Evolutionary conservation across 2,888 invertebrate species (phyloP), one percentile per base, ranked within the genome.

Genomic region (Amphipoea oculea): DNA sequence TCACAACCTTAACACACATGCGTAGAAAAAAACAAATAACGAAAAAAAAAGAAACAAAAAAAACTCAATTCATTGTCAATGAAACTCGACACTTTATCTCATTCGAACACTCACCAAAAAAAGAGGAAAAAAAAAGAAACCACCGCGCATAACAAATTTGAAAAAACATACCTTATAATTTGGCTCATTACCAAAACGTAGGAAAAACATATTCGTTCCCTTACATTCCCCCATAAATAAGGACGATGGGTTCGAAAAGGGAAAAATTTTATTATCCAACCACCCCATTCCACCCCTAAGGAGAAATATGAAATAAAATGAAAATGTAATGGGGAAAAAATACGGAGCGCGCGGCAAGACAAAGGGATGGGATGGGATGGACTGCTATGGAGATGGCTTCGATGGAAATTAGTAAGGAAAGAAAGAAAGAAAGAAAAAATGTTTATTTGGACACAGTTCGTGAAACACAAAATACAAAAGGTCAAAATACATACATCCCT

Each of bases 221-320:
- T 95, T 95, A 95, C 94, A 94, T 93, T 92, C 86, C 92, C 94
- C 94, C 94, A 96, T 97, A 97, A 97, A 97, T 97, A 96, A 96
- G 95, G 93, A 94, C 93, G 95, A 93, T 91, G 93, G 93, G 93
- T 88, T 88, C 79, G 90, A 92, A 92, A 93, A 95, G 96, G 96
- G 96, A 96, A 96, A 96, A 96, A 94, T 96, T 96, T 96, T 96
- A 96, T 96, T 96, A 96, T 95, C 94, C 83, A 67, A 72, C 90
- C 89, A 67, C 88, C 90, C 90, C 86, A 20, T 74, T 88, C 88
- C 92, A 83, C 91, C 94, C 93, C 89, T 92, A 95, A 95, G 96
- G 96, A 96, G 96, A 95, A 96, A 96, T 96, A 96, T 97, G 96
- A 96, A 96, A 96, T 96, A 97, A 97, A 97, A 96, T 97, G 97